phyloP scores from a whole-genome alignment of 2,113 vertebrate species.

The Psammodynastes pulverulentus region DNA sequence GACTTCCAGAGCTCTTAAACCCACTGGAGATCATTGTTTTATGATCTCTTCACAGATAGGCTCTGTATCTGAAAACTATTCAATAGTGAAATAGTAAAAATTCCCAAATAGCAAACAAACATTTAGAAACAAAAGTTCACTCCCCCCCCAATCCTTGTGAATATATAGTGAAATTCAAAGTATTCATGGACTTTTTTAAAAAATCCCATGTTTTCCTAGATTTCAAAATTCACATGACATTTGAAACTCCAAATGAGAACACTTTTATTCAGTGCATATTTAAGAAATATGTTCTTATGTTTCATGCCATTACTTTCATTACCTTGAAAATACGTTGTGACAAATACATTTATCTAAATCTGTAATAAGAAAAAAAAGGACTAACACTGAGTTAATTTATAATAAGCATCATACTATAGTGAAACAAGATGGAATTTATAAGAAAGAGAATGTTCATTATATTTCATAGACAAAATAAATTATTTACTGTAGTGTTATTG shows the following conservation, averaged over 20 bases:
- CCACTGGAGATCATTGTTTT: not conserved
- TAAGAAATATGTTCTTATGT: not conserved
- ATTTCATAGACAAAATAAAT: not conserved
- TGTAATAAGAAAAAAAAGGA: not conserved
- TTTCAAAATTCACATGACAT: not conserved
- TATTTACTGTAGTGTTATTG: not conserved
- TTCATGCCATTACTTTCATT: constrained; percentile 1
- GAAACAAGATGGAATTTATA: not conserved
- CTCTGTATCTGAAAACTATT: not conserved
- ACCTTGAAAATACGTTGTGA: not conserved
- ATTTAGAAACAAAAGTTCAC: not conserved
- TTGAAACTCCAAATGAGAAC: not conserved
- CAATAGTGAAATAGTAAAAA: not conserved
- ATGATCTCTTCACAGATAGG: not conserved
- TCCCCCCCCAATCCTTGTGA: not conserved
- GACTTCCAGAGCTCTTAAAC: not conserved
- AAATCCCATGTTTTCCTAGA: not conserved
- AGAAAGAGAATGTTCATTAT: not conserved
- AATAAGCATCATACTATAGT: not conserved
- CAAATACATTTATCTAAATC: constrained; percentile 1
- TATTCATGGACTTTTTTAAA: not conserved
- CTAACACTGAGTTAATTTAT: not conserved
- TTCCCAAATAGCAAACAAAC: not conserved
- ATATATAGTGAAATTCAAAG: not conserved
- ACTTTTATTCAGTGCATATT: not conserved